Evolutionary conservation across 2,113 vertebrate species (phyloP).

Genomic region (Tetrax tetrax): DNA sequence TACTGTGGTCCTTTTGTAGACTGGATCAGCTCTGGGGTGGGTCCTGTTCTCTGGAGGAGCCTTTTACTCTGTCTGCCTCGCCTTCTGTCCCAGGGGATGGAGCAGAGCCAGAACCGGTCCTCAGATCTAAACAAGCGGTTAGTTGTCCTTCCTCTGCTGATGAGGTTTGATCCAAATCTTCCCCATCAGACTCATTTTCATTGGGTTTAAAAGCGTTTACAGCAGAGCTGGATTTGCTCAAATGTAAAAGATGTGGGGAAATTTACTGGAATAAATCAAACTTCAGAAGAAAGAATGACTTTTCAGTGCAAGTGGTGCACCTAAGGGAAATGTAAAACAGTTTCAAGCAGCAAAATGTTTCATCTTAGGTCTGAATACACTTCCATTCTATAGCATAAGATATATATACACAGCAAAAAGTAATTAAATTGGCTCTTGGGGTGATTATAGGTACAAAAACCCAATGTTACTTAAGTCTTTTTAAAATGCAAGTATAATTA

Average conservation of each 20-base stretch:
- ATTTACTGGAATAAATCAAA: neutral
- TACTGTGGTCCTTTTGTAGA: neutral
- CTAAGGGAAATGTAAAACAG: neutral
- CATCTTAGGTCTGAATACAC: neutral
- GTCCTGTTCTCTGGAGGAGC: neutral
- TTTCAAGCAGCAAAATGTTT: neutral
- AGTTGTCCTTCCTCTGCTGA: neutral
- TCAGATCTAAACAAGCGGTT: accelerated
- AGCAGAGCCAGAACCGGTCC: neutral
- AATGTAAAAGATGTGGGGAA: neutral
- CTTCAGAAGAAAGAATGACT: neutral
- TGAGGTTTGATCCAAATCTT: neutral
- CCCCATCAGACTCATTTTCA: accelerated
- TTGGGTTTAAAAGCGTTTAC: neutral
- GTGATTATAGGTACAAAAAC: neutral
- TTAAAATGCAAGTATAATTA: neutral
- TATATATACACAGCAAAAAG: neutral
- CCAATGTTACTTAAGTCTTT: neutral
- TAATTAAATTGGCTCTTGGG: neutral
- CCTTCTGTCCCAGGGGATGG: neutral
- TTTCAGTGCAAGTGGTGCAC: neutral
- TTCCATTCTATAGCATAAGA: neutral
- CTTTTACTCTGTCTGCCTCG: neutral
- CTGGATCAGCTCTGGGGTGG: neutral
- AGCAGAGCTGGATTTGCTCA: neutral